Evolutionary conservation across 2,113 vertebrate genomes (phyloP).

Genomic region (Daboia siamensis): DNA sequence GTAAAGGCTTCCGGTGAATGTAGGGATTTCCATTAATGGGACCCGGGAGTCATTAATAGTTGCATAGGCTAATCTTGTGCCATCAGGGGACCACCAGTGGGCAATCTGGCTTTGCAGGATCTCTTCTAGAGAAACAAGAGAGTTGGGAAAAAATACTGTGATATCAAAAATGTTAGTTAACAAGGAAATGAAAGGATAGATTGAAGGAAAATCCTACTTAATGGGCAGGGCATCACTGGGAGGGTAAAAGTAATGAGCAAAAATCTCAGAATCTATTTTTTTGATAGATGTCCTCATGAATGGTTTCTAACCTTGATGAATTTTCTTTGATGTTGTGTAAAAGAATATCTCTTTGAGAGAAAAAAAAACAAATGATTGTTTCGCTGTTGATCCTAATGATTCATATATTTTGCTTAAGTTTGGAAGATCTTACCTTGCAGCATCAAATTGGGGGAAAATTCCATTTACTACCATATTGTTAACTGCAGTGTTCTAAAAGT

Average conservation of each 20-base stretch:
- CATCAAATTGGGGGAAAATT: background rate
- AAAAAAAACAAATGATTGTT: background rate
- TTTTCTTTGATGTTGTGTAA: background rate
- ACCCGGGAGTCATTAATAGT: conserved; percentile 94
- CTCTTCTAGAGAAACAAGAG: conserved; percentile 78
- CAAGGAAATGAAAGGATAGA: conserved; percentile 30
- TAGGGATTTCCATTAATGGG: conserved; percentile 90
- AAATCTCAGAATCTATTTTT: background rate
- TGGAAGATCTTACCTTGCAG: background rate
- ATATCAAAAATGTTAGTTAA: conserved; percentile 26
- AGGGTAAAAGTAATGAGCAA: conserved; percentile 15
- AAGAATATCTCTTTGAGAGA: background rate
- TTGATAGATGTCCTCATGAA: conserved; percentile 40
- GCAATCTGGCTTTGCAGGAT: conserved; percentile 90
- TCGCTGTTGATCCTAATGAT: background rate
- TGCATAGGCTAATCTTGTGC: conserved; percentile 87
- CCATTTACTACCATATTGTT: background rate
- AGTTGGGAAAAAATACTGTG: conserved; percentile 30
- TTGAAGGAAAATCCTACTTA: conserved; percentile 23
- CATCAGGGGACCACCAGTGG: conserved; percentile 97
- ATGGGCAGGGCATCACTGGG: conserved; percentile 9
- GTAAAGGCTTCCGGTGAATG: conserved; percentile 84
- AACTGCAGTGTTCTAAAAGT: background rate
- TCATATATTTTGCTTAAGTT: background rate
- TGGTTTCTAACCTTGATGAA: background rate